phyloP scores from a whole-genome alignment of 2,797 vertebrate genomes.

The Megaceryle alcyon region DNA sequence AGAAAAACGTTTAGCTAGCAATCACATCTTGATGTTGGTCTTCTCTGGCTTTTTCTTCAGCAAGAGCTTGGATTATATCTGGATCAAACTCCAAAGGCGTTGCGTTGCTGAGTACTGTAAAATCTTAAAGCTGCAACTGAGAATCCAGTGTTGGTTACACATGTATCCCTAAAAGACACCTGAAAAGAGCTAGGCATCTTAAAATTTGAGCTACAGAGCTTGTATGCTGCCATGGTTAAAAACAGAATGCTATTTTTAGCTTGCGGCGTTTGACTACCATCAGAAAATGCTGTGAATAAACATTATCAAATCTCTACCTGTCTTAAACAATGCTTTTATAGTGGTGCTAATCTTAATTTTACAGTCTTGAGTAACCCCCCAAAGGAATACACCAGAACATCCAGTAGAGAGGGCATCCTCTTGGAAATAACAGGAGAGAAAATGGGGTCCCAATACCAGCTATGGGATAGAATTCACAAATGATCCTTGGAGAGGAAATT shows the following conservation, averaged over 20 bases:
- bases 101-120: neutral
- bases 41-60: neutral
- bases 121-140: neutral
- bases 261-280: neutral
- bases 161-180: neutral
- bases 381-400: neutral
- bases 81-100: neutral
- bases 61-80: neutral
- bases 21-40: neutral
- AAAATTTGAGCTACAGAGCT: neutral
- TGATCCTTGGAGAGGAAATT: neutral
- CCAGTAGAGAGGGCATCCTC: neutral
- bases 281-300: constrained; percentile 12
- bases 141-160: neutral
- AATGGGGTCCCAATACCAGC: neutral
- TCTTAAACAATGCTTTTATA: neutral
- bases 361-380: neutral
- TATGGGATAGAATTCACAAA: neutral
- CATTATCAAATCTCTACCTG: neutral
- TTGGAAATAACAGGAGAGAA: neutral
- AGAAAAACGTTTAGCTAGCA: neutral
- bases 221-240: neutral
- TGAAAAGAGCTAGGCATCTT: neutral
- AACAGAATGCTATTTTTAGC: constrained; percentile 10
- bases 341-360: neutral